phyloP scores from a whole-genome alignment of 1,140 invertebrate species.

The Ericerus pela region DNA sequence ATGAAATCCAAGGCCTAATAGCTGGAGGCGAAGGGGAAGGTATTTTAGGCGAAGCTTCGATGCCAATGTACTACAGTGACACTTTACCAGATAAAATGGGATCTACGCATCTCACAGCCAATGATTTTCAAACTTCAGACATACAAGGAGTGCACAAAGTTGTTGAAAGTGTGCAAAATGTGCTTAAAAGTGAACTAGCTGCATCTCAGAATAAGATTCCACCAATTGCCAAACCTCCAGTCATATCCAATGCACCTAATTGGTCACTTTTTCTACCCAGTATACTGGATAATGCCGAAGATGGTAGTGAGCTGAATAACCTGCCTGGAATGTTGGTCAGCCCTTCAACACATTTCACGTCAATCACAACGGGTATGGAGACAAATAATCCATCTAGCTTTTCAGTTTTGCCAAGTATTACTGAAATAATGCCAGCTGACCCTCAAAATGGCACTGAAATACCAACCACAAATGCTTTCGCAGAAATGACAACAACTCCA shows the following conservation, averaged over 20 bases:
- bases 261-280: slow-evolving; percentile 63
- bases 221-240: slow-evolving; percentile 31
- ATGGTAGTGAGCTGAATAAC: no score
- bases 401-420: no score
- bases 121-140: slow-evolving; percentile 23
- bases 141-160: slow-evolving; percentile 58
- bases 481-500: no score
- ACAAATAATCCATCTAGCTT: no score
- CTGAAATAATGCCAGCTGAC: no score
- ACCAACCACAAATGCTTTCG: no score
- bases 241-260: slow-evolving; percentile 49
- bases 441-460: no score
- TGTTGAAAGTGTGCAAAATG: slow-evolving; percentile 62
- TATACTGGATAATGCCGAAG: slow-evolving; percentile 11
- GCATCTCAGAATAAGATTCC: slow-evolving; percentile 43
- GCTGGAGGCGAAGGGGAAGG: slow-evolving; percentile 54
- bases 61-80: slow-evolving; percentile 24
- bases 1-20: slow-evolving; percentile 67
- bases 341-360: no score
- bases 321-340: no score
- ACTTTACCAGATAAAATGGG: slow-evolving; percentile 26
- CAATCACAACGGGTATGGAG: no score
- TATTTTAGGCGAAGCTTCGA: slow-evolving; percentile 25
- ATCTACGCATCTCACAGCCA: slow-evolving; percentile 20
- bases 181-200: slow-evolving; percentile 59